Percentiles rank a stretch among this genome's conserved stretches.
phyloP scores from a whole-genome alignment of 2,797 vertebrate species.

The Ateles fusciceps region DNA sequence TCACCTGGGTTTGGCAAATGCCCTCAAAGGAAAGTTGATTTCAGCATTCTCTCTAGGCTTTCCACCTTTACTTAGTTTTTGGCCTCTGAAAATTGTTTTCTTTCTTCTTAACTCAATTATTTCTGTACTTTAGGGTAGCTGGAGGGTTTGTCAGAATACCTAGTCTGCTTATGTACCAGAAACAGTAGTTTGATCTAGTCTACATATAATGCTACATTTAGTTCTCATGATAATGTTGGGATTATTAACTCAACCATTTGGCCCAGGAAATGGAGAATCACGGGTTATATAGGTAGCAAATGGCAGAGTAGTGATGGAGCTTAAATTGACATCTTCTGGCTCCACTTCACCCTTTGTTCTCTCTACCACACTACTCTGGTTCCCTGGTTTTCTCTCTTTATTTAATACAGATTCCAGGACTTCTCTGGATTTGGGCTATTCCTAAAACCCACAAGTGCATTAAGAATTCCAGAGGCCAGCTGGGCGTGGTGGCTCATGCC shows the following conservation, averaged over 20 bases:
- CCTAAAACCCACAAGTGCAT: neutral
- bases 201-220: neutral
- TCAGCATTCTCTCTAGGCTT: neutral
- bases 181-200: neutral
- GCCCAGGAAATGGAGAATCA: neutral
- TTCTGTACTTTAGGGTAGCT: neutral
- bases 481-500: neutral
- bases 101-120: constrained; percentile 26
- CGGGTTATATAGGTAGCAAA: neutral
- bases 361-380: neutral
- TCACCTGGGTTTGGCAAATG: neutral
- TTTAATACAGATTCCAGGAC: neutral
- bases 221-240: neutral
- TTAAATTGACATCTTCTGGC: neutral
- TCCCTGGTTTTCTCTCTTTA: neutral
- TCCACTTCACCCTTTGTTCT: neutral
- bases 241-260: neutral
- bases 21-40: neutral
- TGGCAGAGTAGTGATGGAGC: neutral
- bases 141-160: neutral
- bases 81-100: neutral
- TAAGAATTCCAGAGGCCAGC: neutral
- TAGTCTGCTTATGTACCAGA: neutral
- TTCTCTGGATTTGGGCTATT: neutral
- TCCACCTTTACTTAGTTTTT: neutral